phyloP scores from a whole-genome alignment of 1,140 invertebrate species.

The Anagrus nilaparvatae region DNA sequence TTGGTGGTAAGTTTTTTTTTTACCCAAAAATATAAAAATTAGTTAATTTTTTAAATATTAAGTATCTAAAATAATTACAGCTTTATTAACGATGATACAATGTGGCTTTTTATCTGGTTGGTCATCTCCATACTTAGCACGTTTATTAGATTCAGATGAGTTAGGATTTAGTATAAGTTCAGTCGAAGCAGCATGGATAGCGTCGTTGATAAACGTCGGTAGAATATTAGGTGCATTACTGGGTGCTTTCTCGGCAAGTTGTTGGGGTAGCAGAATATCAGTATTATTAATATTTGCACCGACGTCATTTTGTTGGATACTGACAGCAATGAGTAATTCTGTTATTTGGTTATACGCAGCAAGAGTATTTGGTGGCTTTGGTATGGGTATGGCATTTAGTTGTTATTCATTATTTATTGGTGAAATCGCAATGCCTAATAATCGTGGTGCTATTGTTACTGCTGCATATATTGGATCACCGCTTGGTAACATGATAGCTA shows the following conservation, averaged over 20 bases:
- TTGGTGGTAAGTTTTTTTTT: constrained; percentile 11
- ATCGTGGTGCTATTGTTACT: constrained; percentile 54
- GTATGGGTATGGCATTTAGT: constrained; percentile 55
- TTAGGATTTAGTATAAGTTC: constrained; percentile 43
- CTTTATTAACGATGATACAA: constrained; percentile 30
- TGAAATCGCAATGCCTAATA: constrained; percentile 55
- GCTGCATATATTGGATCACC: constrained; percentile 42
- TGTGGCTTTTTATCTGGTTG: constrained; percentile 38
- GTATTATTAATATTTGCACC: constrained; percentile 50
- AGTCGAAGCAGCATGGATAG: constrained; percentile 53
- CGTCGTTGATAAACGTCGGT: constrained; percentile 44
- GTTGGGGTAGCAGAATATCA: constrained; percentile 54
- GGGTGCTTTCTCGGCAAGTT: constrained; percentile 32
- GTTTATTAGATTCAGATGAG: constrained; percentile 35
- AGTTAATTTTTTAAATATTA: constrained; percentile 46
- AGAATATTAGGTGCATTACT: constrained; percentile 31
- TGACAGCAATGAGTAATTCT: constrained; percentile 28
- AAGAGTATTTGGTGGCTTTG: constrained; percentile 49
- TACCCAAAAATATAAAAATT: no score
- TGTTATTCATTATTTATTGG: constrained; percentile 55
- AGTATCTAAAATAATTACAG: no score
- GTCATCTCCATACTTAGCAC: constrained; percentile 48
- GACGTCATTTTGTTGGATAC: constrained; percentile 51
- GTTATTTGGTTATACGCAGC: constrained; percentile 44
- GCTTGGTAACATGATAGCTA: constrained; percentile 59